A percentile compares a stretch with the other conserved stretches of the same genome.
phyloP scores from a whole-genome alignment of 2,113 vertebrate genomes.

The Grammomys dolichurus region DNA sequence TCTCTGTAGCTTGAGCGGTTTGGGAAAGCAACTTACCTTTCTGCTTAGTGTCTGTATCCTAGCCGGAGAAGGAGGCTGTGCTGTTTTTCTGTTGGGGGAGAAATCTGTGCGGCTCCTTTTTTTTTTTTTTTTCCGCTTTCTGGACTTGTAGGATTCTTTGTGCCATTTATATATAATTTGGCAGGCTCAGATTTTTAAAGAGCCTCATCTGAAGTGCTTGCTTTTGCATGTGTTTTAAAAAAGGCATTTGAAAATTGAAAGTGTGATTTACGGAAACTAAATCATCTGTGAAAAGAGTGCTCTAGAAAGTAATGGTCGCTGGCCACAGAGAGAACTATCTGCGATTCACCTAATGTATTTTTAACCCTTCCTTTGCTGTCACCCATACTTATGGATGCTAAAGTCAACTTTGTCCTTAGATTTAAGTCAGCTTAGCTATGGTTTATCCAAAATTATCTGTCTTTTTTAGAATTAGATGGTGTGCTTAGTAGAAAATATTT shows the following conservation, averaged over 20 bases:
- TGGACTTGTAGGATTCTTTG: conserved; percentile 65
- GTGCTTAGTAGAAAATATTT: conserved; percentile 8
- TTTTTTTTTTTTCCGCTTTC: conserved; percentile 29
- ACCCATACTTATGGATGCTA: not conserved
- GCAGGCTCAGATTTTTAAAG: conserved; percentile 70
- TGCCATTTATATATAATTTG: conserved; percentile 66
- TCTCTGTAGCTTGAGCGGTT: conserved; percentile 81
- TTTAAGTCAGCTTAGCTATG: conserved; percentile 43
- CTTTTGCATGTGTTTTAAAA: conserved; percentile 63
- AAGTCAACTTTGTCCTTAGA: conserved; percentile 58
- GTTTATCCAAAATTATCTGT: not conserved
- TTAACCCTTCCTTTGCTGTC: conserved; percentile 75
- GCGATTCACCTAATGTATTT: conserved; percentile 67
- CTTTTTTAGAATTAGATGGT: conserved; percentile 55
- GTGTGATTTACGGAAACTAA: conserved; percentile 64
- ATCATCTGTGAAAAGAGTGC: conserved; percentile 62
- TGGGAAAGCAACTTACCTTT: conserved; percentile 86
- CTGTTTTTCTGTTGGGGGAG: conserved; percentile 53
- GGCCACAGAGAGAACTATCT: conserved; percentile 63
- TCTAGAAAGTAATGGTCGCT: conserved; percentile 77
- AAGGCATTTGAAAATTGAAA: conserved; percentile 75
- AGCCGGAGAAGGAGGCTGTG: conserved; percentile 73
- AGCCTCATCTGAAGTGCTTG: conserved; percentile 64
- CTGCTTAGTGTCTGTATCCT: conserved; percentile 83
- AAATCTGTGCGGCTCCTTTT: conserved; percentile 61